Evolutionary conservation across 37 sponge, comb jelly and placozoan species (phyloP).

Genomic region (Halisarca cf. caerulea): DNA sequence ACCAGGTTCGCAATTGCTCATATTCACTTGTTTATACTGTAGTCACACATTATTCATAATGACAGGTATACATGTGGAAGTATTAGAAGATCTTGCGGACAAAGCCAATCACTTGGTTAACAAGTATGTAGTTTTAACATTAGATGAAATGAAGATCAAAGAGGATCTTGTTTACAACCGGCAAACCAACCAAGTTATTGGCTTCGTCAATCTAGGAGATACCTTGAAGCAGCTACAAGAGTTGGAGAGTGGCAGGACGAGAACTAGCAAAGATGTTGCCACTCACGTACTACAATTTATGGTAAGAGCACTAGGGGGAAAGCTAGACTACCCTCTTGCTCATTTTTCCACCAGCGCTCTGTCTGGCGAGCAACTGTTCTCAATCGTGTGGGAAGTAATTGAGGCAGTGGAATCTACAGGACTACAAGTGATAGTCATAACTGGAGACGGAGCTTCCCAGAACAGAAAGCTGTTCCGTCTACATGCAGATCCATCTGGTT

Average conservation of each 20-base stretch:
- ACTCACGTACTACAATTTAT: conserved; percentile 18
- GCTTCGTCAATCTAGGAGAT: conserved; percentile 20
- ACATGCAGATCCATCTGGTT: not conserved
- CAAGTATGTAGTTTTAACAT: not conserved
- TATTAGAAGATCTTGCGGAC: not conserved
- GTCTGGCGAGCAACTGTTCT: conserved; percentile 7
- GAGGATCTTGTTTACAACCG: conserved; percentile 35
- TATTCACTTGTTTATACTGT: not conserved
- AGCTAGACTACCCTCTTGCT: not conserved
- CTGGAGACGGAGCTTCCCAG: not conserved
- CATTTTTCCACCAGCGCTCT: conserved; percentile 19
- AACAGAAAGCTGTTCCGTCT: conserved; percentile 19
- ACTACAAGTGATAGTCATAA: not conserved
- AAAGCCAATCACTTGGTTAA: not conserved
- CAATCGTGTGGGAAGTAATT: conserved; percentile 25
- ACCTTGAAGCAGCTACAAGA: conserved; percentile 2
- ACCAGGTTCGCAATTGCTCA: not conserved
- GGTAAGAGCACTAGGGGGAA: not conserved
- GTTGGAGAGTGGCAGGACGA: not conserved
- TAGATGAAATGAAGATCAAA: conserved; percentile 36
- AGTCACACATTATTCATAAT: not conserved
- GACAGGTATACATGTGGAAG: not conserved
- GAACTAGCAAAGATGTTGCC: not conserved
- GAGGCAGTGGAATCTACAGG: not conserved
- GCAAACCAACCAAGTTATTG: conserved; percentile 4